phyloP scores from a whole-genome alignment of 1,140 invertebrate species.

The Bombyx mori region DNA sequence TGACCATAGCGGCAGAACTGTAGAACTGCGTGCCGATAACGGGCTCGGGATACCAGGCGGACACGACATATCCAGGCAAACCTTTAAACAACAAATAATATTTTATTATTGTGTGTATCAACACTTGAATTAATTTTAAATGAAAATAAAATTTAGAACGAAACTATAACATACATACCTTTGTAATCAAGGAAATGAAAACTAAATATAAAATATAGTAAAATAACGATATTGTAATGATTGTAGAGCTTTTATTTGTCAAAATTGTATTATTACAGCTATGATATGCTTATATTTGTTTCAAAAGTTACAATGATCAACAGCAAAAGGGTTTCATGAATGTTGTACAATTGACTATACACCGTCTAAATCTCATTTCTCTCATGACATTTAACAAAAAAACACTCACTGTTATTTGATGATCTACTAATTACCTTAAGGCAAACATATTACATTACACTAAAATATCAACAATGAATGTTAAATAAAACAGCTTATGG shows the following conservation, averaged over 20 bases:
- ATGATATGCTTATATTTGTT: slow-evolving; percentile 89
- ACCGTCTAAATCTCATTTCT: slow-evolving; percentile 48
- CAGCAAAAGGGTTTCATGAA: slow-evolving; percentile 50
- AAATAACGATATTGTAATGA: slow-evolving; percentile 51
- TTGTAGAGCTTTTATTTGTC: slow-evolving; percentile 79
- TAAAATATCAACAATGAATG: slow-evolving; percentile 68
- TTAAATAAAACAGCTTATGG: slow-evolving; percentile 66
- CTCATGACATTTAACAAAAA: slow-evolving; percentile 58
- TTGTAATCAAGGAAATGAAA: too few species aligned
- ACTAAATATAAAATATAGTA: slow-evolving; percentile 26
- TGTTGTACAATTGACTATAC: slow-evolving; percentile 64
- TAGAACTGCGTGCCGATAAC: slow-evolving; percentile 71
- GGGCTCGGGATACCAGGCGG: slow-evolving; percentile 44
- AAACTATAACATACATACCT: too few species aligned
- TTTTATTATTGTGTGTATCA: background rate
- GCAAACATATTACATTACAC: slow-evolving; percentile 68
- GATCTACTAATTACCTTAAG: slow-evolving; percentile 67
- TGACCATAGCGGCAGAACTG: slow-evolving; percentile 70
- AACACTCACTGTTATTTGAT: slow-evolving; percentile 62
- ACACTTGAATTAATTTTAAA: background rate
- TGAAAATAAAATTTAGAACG: background rate
- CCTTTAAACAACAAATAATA: slow-evolving; percentile 34
- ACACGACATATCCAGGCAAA: slow-evolving; percentile 61
- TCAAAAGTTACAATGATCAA: slow-evolving; percentile 76
- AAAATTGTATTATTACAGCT: slow-evolving; percentile 84